Base-by-base conservation (phyloP, 2,888 invertebrate species). In the Oxyteleia sp. region DNA sequence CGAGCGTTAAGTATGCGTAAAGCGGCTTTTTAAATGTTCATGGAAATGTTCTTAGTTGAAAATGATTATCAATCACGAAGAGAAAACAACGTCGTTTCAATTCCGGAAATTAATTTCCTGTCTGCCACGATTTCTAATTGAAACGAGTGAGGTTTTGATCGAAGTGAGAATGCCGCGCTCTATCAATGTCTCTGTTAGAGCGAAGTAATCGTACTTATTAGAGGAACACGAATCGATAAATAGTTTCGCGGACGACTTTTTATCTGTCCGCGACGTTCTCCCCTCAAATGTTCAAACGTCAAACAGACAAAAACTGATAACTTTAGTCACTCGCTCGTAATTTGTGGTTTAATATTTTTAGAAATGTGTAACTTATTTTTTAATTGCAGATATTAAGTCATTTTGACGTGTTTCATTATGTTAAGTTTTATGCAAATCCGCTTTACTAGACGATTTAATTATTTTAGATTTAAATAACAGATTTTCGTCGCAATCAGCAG, bases 81-180 rank as follows among this genome's bases (percentile, higher is more conserved):
- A 23, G 68, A 76, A 68, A 76, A 76, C 68, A 68, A 66, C 41
- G 61, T 69, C 78, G 38, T 55, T 51, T 43, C 57, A 55, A 45
- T 63, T 53, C 57, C 49, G 72, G 66, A 80, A 72, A 80, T 80
- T 71, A 72, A 80, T 80, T 72, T 72, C 72, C 72, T 45, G 66
- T 72, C 66, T 41, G 59, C 41, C 59, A 47, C 55, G 63, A 51
- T 38, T 72, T 72, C 72, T 72, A 71, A 64, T 59, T 59, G 66
- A 71, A 80, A 57, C 43, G 59, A 71, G 66, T 32, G 47, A 49
- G 75, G 51, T 55, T 79, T 79, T 69, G 69, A 79, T 79, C 55
- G 78, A 55, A 47, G 41, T 20, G 47, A 26, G 57, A 53, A 61
- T 10, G 38, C 32, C 7, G 4, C n/a, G 20, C 16, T 23, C 13